phyloP scores from a whole-genome alignment of 2,797 vertebrate genomes.

The Macropus fuliginosus region DNA sequence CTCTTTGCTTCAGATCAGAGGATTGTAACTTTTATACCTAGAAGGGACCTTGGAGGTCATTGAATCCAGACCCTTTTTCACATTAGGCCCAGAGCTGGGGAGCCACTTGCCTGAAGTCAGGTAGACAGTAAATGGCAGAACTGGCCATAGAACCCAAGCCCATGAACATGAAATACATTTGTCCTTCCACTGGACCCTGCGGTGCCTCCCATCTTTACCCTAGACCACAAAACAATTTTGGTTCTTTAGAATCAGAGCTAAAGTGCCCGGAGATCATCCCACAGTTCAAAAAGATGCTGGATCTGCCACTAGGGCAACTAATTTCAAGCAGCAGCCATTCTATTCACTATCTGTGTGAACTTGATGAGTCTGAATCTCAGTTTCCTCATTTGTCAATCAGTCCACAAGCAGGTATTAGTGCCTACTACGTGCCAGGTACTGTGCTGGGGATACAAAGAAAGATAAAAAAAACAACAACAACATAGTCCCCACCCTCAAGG shows the following conservation, averaged over 20 bases:
- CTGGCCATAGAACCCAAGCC: not conserved
- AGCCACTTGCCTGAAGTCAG: not conserved
- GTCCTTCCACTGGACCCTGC: not conserved
- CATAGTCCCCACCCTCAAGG: not conserved
- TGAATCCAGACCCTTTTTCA: not conserved
- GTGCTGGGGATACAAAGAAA: not conserved
- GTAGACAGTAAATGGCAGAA: not conserved
- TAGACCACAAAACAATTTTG: not conserved
- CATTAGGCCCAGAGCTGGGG: not conserved
- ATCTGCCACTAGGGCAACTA: not conserved
- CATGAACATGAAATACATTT: too few species aligned
- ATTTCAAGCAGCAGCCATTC: not conserved
- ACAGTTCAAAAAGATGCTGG: not conserved
- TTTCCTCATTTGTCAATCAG: not conserved
- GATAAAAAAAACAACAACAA: not conserved
- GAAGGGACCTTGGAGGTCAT: not conserved
- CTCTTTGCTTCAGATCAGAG: constrained; percentile 5
- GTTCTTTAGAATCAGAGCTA: not conserved
- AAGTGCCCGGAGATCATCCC: constrained; percentile 42
- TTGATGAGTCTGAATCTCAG: constrained; percentile 43
- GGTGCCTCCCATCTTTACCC: not conserved
- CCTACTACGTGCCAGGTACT: not conserved
- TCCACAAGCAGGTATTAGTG: not conserved
- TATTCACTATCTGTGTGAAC: not conserved
- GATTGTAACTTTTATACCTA: not conserved